Evolutionary conservation across 2,797 vertebrate genomes (phyloP).

Genomic region (Poeciliopsis gracilis): DNA sequence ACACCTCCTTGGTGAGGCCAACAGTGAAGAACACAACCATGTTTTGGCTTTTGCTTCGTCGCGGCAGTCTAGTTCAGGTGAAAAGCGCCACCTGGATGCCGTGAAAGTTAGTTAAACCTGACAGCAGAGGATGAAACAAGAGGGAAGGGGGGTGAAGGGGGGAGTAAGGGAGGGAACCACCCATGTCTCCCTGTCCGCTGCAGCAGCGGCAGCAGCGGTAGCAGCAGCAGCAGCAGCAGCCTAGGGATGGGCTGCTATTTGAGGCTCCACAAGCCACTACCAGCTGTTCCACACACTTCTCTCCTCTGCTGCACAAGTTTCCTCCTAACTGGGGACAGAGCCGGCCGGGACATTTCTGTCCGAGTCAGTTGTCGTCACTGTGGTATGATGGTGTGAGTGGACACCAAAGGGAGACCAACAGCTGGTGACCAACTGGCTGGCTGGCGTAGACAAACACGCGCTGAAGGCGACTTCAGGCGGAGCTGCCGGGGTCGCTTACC

Average conservation of each 20-base stretch:
- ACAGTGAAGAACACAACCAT: constrained; percentile 43
- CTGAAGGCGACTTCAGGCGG: constrained; percentile 65
- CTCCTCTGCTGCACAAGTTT: constrained; percentile 78
- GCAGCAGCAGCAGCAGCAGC: constrained; percentile 49
- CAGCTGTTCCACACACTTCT: constrained; percentile 83
- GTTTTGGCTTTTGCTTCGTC: neutral
- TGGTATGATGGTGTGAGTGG: constrained; percentile 67
- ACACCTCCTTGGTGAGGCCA: constrained; percentile 69
- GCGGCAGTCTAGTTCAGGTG: neutral
- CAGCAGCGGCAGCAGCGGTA: constrained; percentile 32
- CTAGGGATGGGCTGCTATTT: constrained; percentile 81
- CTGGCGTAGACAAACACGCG: constrained; percentile 67
- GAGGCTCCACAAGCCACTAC: constrained; percentile 82
- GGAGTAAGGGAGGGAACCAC: constrained; percentile 62
- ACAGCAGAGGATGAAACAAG: constrained; percentile 65
- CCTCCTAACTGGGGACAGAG: constrained; percentile 73
- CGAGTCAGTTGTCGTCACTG: constrained; percentile 79
- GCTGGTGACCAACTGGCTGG: constrained; percentile 76
- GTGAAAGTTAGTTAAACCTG: constrained; percentile 50
- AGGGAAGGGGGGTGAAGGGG: constrained; percentile 37
- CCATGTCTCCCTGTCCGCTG: constrained; percentile 62
- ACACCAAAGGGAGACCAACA: constrained; percentile 69
- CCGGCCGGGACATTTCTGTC: constrained; percentile 84
- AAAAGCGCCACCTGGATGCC: neutral
- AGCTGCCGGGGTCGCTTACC: constrained; percentile 42